A percentile compares a stretch with the other conserved stretches of the same genome.
phyloP scores from a whole-genome alignment of 2,797 vertebrate species.

The Vultur gryphus region DNA sequence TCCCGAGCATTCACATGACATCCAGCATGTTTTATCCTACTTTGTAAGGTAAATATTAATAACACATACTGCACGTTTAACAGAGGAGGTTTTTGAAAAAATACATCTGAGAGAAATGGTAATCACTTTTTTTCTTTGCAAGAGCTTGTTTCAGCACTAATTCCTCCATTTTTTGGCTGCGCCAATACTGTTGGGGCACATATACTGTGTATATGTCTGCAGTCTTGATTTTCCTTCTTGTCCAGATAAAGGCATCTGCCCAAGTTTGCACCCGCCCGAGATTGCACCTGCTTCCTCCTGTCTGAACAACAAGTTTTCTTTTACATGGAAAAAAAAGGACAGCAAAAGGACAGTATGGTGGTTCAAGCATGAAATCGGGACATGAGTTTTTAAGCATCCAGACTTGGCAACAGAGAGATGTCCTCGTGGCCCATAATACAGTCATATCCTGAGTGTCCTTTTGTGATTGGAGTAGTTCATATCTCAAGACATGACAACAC shows the following conservation, averaged over 20 bases:
- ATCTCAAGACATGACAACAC: neutral
- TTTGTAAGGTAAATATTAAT: neutral
- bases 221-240: neutral
- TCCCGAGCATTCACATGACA: neutral
- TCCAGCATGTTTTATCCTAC: neutral
- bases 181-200: neutral
- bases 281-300: neutral
- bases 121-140: neutral
- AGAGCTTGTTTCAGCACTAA: neutral
- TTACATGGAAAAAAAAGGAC: accelerated
- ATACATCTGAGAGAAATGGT: neutral
- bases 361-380: neutral
- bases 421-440: neutral
- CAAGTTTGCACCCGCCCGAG: neutral
- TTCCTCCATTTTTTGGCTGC: neutral
- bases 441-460: neutral
- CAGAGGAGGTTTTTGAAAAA: neutral
- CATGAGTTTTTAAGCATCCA: neutral
- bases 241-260: neutral
- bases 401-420: neutral
- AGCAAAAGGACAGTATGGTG: neutral
- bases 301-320: neutral
- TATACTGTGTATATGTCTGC: no score
- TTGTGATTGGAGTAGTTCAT: neutral
- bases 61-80: neutral